Conservation (phyloP, 2,797 vertebrate species). For the Scyliorhinus canicula region DNA sequence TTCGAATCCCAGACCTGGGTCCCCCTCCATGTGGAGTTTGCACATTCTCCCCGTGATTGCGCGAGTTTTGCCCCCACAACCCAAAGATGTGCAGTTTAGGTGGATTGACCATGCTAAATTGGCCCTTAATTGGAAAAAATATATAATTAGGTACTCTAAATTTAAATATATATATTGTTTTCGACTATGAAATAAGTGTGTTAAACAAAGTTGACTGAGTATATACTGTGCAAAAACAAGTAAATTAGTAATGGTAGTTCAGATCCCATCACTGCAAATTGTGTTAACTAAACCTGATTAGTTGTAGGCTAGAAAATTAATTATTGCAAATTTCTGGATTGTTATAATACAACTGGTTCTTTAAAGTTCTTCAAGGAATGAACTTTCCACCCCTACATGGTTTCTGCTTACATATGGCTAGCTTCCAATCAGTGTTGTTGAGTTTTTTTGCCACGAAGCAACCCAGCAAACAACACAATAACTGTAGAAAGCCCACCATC, state of each 20-base stretch:
- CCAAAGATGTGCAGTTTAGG: no score
- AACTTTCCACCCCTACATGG: neutral
- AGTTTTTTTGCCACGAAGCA: neutral
- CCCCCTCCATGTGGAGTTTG: no score
- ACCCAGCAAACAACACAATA: neutral
- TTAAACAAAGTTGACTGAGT: neutral
- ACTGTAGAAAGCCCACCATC: neutral
- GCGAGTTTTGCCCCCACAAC: no score
- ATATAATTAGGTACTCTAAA: no score
- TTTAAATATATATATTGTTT: no score
- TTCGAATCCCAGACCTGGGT: no score
- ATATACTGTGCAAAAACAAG: no score
- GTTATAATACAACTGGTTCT: neutral
- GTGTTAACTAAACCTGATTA: neutral
- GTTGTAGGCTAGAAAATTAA: neutral
- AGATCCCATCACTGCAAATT: neutral
- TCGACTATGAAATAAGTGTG: no score
- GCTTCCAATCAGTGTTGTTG: neutral
- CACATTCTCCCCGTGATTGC: no score
- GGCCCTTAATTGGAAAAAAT: no score
- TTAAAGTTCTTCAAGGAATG: neutral
- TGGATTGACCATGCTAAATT: no score
- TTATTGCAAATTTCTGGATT: neutral
- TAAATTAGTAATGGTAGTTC: no score
- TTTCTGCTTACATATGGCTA: neutral